Evolutionary conservation across 2,888 invertebrate genomes (phyloP).

Genomic region (Agrotis clavis): DNA sequence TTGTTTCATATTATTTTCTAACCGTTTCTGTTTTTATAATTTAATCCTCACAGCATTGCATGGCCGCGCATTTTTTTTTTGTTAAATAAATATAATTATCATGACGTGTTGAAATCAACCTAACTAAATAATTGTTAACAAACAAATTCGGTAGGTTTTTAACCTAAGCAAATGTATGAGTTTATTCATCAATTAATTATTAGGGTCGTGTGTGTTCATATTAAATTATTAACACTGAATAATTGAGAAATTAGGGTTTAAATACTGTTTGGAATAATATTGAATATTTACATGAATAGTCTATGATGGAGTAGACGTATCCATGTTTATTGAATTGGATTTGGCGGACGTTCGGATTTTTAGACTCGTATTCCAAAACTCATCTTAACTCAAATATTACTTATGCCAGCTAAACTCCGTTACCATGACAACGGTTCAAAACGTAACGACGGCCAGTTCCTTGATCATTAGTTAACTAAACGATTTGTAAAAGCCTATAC

Average conservation of each 20-base stretch:
- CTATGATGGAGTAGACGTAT: not conserved
- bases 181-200: constrained; percentile 16
- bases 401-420: no score
- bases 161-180: constrained; percentile 40
- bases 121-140: constrained; percentile 45
- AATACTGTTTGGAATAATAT: constrained; percentile 5
- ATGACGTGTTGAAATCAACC: constrained; percentile 27
- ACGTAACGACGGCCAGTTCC: no score
- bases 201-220: constrained; percentile 13
- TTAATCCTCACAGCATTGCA: no score
- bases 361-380: no score
- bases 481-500: no score
- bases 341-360: no score
- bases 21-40: no score
- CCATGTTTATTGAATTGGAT: no score
- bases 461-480: no score
- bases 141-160: constrained; percentile 24
- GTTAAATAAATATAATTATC: constrained; percentile 19
- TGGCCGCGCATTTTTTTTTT: no score
- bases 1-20: constrained; percentile 3
- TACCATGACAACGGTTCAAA: no score
- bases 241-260: not conserved
- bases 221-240: constrained; percentile 9
- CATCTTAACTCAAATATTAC: no score
- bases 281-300: not conserved